Evolutionary conservation across 2,113 vertebrate species (phyloP).

Genomic region (Ciconia stormi): DNA sequence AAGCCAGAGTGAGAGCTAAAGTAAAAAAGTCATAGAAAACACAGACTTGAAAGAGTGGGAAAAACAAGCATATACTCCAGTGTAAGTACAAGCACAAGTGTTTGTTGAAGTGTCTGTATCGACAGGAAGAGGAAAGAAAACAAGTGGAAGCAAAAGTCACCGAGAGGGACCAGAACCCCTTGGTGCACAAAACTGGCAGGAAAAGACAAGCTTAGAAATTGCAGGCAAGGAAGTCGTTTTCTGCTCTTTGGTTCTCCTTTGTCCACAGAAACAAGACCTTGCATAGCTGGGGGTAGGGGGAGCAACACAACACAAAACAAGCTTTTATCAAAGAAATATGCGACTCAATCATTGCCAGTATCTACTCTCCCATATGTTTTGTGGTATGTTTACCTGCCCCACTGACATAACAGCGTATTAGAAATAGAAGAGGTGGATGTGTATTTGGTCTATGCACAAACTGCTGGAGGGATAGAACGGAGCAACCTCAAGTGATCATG

Average conservation of each 20-base stretch:
- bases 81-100: not conserved
- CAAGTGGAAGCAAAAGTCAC: not conserved
- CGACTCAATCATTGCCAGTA: not conserved
- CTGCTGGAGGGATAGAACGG: not conserved
- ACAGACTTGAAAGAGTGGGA: not conserved
- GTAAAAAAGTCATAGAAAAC: not conserved
- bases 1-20: not conserved
- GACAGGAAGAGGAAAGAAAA: not conserved
- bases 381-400: not conserved
- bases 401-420: not conserved
- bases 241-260: not conserved
- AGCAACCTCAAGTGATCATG: not conserved
- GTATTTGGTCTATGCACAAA: not conserved
- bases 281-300: not conserved
- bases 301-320: not conserved
- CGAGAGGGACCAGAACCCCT: not conserved
- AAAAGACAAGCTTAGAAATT: not conserved
- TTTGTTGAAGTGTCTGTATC: not conserved
- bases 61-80: not conserved
- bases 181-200: not conserved
- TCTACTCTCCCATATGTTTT: not conserved
- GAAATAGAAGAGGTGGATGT: not conserved
- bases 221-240: not conserved
- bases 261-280: not conserved
- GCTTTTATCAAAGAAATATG: not conserved